phyloP scores from a whole-genome alignment of 30 jellyfish, hydroid and myxozoan species.

The Hydra vulgaris region DNA sequence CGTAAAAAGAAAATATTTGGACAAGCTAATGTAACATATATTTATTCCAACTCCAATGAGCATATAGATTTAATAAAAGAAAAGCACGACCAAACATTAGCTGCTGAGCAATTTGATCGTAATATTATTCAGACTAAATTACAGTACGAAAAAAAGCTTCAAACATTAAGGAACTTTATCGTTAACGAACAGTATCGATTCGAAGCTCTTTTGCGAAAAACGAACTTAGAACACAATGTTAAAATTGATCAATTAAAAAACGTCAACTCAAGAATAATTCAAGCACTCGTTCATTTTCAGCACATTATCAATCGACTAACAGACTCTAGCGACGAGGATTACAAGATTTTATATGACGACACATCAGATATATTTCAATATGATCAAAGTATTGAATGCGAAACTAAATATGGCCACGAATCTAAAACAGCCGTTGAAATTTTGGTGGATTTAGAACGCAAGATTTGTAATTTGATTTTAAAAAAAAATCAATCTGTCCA shows the following conservation, averaged over 20 bases:
- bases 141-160: background rate
- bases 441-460: background rate
- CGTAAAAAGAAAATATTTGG: background rate
- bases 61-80: background rate
- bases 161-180: conserved; percentile 1
- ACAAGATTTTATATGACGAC: background rate
- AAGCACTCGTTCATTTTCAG: background rate
- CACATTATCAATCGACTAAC: background rate
- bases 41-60: background rate
- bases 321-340: background rate
- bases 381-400: background rate
- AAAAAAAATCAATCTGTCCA: background rate
- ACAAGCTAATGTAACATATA: background rate
- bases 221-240: background rate
- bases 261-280: background rate
- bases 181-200: conserved; percentile 18
- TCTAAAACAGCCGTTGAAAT: background rate
- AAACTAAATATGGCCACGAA: background rate
- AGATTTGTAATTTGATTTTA: background rate
- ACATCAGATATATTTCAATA: too few species aligned
- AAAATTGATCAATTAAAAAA: background rate
- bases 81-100: background rate
- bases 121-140: background rate
- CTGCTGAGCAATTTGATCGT: background rate
- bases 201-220: conserved; percentile 11